Percentiles rank a stretch among this genome's conserved stretches.
phyloP scores from a whole-genome alignment of 2,797 vertebrate species.

The Spinus olivaceus region DNA sequence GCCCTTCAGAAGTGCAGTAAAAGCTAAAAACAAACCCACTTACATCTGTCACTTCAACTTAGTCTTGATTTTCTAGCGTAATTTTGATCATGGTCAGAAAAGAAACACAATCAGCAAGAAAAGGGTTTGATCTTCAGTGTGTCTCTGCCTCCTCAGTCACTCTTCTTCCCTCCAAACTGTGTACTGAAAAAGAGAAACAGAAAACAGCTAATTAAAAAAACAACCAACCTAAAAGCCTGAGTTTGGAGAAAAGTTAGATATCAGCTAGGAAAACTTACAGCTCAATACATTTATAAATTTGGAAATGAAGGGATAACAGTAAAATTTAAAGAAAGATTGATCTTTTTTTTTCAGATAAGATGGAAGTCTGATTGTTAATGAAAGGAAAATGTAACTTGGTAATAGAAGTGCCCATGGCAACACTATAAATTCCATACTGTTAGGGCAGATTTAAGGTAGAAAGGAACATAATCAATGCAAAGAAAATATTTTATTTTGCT shows the following conservation, averaged over 20 bases:
- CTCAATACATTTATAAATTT: background rate
- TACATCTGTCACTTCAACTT: slow-evolving; percentile 1
- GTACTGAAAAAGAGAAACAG: background rate
- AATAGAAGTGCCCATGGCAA: background rate
- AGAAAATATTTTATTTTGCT: background rate
- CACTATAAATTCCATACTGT: background rate
- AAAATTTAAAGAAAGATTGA: background rate
- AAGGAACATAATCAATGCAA: background rate
- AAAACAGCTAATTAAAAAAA: background rate
- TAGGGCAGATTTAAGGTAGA: background rate
- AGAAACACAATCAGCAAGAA: slow-evolving; percentile 17
- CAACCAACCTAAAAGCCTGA: background rate
- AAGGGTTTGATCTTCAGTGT: background rate
- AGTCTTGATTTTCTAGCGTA: background rate
- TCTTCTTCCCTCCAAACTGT: background rate
- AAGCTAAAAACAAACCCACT: slow-evolving; percentile 19
- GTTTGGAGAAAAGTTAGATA: background rate
- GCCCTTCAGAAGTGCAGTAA: background rate
- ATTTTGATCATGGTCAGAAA: slow-evolving; percentile 13
- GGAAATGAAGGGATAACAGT: background rate
- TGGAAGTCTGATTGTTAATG: background rate
- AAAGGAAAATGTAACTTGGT: background rate
- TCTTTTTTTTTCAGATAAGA: background rate
- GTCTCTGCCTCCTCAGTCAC: background rate
- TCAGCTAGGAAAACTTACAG: background rate